phyloP scores from a whole-genome alignment of 64 coral and sea anemone genomes.

The Porites lutea region DNA sequence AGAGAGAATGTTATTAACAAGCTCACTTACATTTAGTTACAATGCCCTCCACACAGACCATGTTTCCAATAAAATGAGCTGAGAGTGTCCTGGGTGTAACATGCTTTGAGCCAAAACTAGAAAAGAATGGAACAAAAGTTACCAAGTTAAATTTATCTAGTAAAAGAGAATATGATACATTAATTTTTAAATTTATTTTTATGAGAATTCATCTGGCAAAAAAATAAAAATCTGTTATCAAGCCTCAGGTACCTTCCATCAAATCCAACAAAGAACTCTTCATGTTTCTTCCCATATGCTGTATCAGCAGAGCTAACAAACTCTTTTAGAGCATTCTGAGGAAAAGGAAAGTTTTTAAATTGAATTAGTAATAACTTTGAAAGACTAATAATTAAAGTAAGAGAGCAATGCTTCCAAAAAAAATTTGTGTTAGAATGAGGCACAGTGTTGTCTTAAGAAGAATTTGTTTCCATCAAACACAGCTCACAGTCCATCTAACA shows the following conservation, averaged over 20 bases:
- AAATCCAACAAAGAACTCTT: conserved; percentile 99
- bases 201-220: too few species aligned
- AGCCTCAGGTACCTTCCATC: conserved; percentile 84
- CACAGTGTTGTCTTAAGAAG: too few species aligned
- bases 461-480: too few species aligned
- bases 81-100: conserved; percentile 94
- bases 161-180: too few species aligned
- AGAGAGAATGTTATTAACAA: background rate
- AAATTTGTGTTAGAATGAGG: too few species aligned
- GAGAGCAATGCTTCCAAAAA: too few species aligned
- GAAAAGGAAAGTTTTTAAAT: background rate
- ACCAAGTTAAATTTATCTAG: too few species aligned
- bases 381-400: too few species aligned
- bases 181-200: too few species aligned
- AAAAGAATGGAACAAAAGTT: conserved; percentile 3
- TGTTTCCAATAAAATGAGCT: conserved; percentile 90
- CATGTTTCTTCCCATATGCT: conserved; percentile 87
- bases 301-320: conserved; percentile 91
- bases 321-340: conserved; percentile 97
- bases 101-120: conserved; percentile 98
- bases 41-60: conserved; percentile 96
- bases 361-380: background rate
- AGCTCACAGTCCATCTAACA: too few species aligned
- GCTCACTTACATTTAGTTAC: conserved; percentile 96
- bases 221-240: too few species aligned